Conservation (phyloP, 2,888 invertebrate genomes). For the Brachyptera risi region DNA sequence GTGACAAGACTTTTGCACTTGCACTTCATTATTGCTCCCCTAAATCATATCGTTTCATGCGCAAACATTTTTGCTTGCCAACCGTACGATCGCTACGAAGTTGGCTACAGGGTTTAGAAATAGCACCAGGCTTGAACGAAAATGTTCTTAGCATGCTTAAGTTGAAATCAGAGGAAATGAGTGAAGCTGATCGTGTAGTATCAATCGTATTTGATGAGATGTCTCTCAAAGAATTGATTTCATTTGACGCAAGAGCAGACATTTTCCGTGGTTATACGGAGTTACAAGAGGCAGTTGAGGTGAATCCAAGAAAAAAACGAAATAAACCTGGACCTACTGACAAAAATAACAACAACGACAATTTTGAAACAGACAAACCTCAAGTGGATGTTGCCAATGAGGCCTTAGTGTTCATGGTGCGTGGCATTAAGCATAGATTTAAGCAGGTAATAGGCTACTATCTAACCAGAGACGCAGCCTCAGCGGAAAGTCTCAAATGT, state of each 20-base stretch:
- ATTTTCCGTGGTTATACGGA: background rate
- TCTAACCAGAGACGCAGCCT: background rate
- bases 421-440: background rate
- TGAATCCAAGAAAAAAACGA: too few relatives aligned
- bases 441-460: background rate
- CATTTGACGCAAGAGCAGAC: background rate
- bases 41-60: slow-evolving; percentile 1
- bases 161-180: background rate
- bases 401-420: background rate
- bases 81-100: background rate
- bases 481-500: background rate
- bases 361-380: too few relatives aligned
- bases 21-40: slow-evolving; percentile 8
- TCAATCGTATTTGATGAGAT: slow-evolving; percentile 2
- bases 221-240: background rate
- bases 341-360: too few relatives aligned
- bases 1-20: background rate
- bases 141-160: background rate
- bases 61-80: slow-evolving; percentile 11
- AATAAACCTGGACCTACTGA: too few relatives aligned
- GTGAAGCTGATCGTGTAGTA: background rate
- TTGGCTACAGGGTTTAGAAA: slow-evolving; percentile 1
- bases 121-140: background rate
- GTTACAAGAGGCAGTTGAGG: background rate
- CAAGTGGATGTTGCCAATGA: too few relatives aligned